Base-by-base conservation (phyloP, 2,888 invertebrate genomes). In the Calliscelio sp. region DNA sequence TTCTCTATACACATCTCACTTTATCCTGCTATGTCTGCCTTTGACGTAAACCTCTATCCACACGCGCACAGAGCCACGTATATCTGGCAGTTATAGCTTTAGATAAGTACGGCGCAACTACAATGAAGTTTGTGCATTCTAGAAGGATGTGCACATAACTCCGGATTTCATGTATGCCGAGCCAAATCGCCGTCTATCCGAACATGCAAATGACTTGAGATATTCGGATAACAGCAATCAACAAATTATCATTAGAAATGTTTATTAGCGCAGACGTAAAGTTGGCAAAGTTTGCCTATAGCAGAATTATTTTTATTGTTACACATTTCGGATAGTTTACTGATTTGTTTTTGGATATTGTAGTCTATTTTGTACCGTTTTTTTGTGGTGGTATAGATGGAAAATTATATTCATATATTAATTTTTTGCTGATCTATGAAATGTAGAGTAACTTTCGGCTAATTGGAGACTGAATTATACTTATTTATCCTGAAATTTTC, bases 91-190 rank as follows among this genome's bases (percentile, higher is more conserved):
- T 74, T 78, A 83, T 79, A 68, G 55, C 51, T 74, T 73, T 28
- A 83, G 83, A 79, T 83, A 83, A 83, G 83, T 83, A 66, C 55
- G 55, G 22, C 51, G 46, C 78, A 53, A 66, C 74, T 73, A 78
- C 82, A 83, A 79, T 68, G 78, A 79, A 83, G 51, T 74, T 57
- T 22, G 79, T 28, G 70, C 79, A 74, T 84, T 77, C 83, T 79
- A 70, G 79, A 79, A 84, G 85, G 83, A 79, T 79, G 84, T 63
- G 87, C 74, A 70, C 79, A 84, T 88, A 87, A 88, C 77, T 88
- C 84, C 81, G 87, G 85, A 87, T 88, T 87, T 87, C 85, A 79
- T 80, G 81, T 86, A 81, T 73, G 73, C 82, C 55, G 57, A 71
- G 80, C 83, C 81, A 87, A 84, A 79, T 86, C 82, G 77, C 71